Conservation (phyloP, 2,113 vertebrate genomes). For the Eulemur macaco region DNA sequence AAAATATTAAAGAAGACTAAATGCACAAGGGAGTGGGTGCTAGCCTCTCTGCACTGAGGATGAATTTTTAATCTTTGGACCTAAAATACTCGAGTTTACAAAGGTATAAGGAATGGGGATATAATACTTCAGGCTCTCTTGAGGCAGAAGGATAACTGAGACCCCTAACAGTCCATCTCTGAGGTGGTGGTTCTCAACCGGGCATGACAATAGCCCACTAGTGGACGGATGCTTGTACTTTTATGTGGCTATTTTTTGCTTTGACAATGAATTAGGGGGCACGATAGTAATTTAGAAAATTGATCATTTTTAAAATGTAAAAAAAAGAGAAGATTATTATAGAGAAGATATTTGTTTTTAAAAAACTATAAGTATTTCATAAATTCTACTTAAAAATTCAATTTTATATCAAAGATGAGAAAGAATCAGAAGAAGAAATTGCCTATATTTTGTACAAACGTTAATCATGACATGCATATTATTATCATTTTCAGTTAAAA, state of each 20-base stretch:
- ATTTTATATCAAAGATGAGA: neutral
- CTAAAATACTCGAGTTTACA: neutral
- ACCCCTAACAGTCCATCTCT: neutral
- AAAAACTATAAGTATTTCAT: neutral
- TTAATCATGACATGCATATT: neutral
- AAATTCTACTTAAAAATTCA: neutral
- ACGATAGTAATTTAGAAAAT: neutral
- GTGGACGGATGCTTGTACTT: rapidly evolving
- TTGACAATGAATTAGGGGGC: neutral
- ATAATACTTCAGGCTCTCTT: rapidly evolving
- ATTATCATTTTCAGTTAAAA: neutral
- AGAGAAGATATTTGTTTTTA: neutral
- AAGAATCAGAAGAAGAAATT: neutral
- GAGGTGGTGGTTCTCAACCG: rapidly evolving
- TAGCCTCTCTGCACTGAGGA: rapidly evolving
- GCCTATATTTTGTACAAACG: neutral
- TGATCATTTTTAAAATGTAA: neutral
- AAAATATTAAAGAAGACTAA: neutral
- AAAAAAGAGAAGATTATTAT: neutral
- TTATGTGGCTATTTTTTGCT: neutral
- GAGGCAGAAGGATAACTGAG: neutral
- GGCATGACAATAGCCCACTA: rapidly evolving
- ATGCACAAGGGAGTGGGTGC: too few species aligned
- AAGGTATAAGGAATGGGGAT: neutral
- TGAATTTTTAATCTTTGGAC: neutral